Conservation (phyloP, 2,888 invertebrate genomes). For the Dichetophora obliterata region DNA sequence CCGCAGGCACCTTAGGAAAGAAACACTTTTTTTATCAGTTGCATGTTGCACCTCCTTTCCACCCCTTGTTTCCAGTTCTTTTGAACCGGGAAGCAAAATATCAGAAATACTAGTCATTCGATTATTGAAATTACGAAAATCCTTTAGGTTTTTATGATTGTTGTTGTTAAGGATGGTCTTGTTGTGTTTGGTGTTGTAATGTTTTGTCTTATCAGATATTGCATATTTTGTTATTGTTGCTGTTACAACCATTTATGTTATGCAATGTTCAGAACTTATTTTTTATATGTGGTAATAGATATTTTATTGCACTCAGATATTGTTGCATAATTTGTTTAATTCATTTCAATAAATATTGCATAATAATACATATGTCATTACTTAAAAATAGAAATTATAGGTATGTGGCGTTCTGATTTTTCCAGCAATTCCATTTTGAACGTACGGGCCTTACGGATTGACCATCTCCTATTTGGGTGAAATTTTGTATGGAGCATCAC, state of each 20-base stretch:
- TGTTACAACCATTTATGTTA: background rate
- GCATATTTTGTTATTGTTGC: background rate
- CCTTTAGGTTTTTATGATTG: background rate
- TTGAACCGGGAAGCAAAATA: constrained; percentile 14
- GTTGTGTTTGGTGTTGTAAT: background rate
- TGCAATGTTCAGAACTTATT: background rate
- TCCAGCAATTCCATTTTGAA: no score
- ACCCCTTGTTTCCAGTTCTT: background rate
- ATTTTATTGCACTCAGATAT: no score
- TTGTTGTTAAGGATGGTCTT: background rate
- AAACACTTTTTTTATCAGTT: background rate
- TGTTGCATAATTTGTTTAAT: no score
- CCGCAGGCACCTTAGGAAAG: background rate
- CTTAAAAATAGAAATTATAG: no score
- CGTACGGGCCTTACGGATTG: no score
- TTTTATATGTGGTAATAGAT: background rate
- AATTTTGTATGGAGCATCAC: no score
- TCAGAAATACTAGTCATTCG: background rate
- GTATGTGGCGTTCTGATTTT: no score
- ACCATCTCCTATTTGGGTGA: no score
- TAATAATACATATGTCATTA: no score
- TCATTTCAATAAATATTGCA: no score
- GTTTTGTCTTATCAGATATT: background rate
- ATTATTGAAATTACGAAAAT: constrained; percentile 26
- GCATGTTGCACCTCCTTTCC: background rate